These are phyloP conservation scores for Neodiprion pinetum DNA, from an alignment of 1,140 invertebrate species.

Conservation along the genomic window DNA sequence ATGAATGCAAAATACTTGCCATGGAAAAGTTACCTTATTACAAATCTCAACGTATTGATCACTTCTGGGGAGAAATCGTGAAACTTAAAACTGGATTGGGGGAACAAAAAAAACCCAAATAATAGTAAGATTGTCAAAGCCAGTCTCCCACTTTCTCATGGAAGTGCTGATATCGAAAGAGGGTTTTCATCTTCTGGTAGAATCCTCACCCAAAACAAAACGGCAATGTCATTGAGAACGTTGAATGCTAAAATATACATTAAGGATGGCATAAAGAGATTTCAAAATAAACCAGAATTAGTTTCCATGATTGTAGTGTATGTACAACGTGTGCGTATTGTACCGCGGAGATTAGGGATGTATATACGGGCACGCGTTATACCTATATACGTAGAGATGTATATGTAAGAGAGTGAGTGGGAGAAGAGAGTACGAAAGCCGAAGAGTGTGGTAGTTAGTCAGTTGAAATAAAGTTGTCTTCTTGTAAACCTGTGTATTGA, in stretches of 20 bases:
- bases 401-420: too few species aligned
- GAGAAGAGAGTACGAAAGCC: too few species aligned
- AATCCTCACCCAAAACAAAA: background rate
- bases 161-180: slow-evolving; percentile 27
- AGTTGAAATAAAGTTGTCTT: too few species aligned
- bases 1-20: background rate
- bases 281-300: background rate
- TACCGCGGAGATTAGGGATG: too few species aligned
- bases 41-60: background rate
- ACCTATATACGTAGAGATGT: too few species aligned
- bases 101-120: slow-evolving; percentile 15
- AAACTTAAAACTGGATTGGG: slow-evolving; percentile 17
- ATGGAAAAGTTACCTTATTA: background rate
- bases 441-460: too few species aligned
- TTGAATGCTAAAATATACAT: background rate
- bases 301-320: background rate
- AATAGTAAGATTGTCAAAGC: slow-evolving; percentile 22
- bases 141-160: slow-evolving; percentile 23
- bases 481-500: too few species aligned
- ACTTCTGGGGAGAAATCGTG: slow-evolving; percentile 22
- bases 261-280: background rate
- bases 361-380: too few species aligned
- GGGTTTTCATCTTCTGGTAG: slow-evolving; percentile 17
- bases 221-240: background rate
- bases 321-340: too few species aligned